Evolutionary conservation across 2,797 vertebrate species (phyloP).

Genomic region (Rhinoraja longicauda): DNA sequence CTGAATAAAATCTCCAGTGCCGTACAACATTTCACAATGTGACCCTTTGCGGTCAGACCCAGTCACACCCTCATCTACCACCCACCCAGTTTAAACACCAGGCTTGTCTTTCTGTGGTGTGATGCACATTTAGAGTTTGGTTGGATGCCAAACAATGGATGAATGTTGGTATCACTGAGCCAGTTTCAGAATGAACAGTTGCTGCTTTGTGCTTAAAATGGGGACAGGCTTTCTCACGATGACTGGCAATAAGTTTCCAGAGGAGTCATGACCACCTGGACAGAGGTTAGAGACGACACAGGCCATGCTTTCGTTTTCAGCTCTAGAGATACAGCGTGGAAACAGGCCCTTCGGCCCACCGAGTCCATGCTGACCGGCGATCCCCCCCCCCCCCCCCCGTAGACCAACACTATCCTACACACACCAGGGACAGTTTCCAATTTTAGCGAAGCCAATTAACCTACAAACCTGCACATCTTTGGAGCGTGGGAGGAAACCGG

Average conservation of each 20-base stretch:
- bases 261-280: neutral
- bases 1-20: no score
- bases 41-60: neutral
- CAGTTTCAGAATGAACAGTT: neutral
- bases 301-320: no score
- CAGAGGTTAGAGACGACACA: neutral
- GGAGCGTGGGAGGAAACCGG: no score
- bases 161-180: no score
- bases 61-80: neutral
- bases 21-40: neutral
- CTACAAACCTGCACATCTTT: no score
- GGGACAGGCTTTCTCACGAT: neutral
- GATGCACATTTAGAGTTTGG: neutral
- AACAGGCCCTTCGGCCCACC: no score
- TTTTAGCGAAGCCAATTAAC: no score
- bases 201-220: neutral
- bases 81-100: neutral
- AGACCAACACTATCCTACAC: no score
- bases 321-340: no score
- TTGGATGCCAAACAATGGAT: neutral
- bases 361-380: no score
- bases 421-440: no score
- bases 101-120: neutral
- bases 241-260: neutral
- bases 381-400: no score